Evolutionary conservation across 2,888 invertebrate species (phyloP).

Genomic region (Acanthoscelides obtectus): DNA sequence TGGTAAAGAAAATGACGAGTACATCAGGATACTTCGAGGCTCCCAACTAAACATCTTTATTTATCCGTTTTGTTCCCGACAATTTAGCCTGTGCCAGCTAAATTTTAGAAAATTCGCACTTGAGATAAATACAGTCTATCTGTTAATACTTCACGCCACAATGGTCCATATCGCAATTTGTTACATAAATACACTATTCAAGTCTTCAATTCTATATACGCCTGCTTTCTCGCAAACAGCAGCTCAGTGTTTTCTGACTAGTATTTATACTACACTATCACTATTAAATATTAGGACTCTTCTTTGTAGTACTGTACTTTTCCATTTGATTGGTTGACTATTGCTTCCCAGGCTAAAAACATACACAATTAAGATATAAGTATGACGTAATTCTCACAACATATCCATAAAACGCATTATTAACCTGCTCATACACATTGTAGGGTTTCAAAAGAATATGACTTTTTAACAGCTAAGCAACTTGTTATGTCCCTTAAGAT

Average conservation of each 20-base stretch:
- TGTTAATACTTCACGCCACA: not conserved
- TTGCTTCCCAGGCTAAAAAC: slow-evolving; percentile 66
- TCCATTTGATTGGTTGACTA: slow-evolving; percentile 51
- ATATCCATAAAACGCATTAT: not conserved
- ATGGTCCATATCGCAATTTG: not conserved
- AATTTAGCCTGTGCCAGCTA: not conserved
- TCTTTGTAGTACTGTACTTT: slow-evolving; percentile 58
- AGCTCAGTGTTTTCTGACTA: slow-evolving; percentile 24
- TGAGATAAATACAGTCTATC: not conserved
- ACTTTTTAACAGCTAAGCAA: not conserved
- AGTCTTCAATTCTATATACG: not conserved
- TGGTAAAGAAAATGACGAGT: slow-evolving; percentile 8
- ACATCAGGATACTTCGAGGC: slow-evolving; percentile 20
- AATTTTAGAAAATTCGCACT: not conserved
- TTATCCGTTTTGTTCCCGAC: slow-evolving; percentile 14
- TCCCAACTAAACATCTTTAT: slow-evolving; percentile 14
- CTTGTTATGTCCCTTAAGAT: too few relatives aligned
- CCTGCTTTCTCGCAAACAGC: not conserved
- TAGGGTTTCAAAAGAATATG: not conserved
- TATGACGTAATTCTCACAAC: not conserved
- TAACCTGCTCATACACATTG: not conserved
- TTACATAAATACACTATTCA: not conserved
- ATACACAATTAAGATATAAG: slow-evolving; percentile 3
- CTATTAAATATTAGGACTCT: slow-evolving; percentile 42
- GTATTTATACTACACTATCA: slow-evolving; percentile 21